These are phyloP conservation scores for Bos taurus DNA, from an alignment of 2,113 vertebrate genomes.

Conservation along the genomic window ARS-UCD2.0 NC_037329.1:17092001-17092500, in stretches of 20 bases:
- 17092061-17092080: too few species aligned
- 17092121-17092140: neutral
- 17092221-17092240: neutral
- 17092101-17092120: neutral
- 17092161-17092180: neutral
- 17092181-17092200: neutral
- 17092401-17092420: neutral
- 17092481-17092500: neutral
- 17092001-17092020: too few species aligned
- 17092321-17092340: neutral
- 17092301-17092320: neutral
- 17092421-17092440: neutral
- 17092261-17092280: neutral
- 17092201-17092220: neutral
- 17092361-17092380: neutral
- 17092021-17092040: too few species aligned
- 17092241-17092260: neutral
- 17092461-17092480: neutral
- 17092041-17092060: too few species aligned
- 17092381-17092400: neutral
- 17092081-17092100: too few species aligned
- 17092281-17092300: neutral
- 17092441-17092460: neutral
- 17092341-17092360: neutral
- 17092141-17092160: neutral